These are phyloP conservation scores for Pluvianellus socialis DNA, from an alignment of 2,113 vertebrate species.

Conservation along the genomic window DNA sequence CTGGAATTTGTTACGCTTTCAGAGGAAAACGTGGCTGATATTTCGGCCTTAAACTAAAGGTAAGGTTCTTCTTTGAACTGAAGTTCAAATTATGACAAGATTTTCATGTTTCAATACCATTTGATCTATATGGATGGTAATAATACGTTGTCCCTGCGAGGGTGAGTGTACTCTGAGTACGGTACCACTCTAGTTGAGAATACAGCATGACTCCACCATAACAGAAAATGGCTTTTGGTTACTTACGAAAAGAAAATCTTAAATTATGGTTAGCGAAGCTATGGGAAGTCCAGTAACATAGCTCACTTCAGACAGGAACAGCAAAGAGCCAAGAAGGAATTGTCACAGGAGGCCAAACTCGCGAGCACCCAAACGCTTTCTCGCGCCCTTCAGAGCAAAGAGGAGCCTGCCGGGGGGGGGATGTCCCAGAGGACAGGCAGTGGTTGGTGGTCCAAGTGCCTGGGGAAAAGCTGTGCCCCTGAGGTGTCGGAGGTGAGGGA, in stretches of 20 bases:
- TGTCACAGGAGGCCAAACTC: neutral
- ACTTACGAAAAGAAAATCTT: neutral
- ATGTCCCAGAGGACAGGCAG: neutral
- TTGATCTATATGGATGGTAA: conserved; percentile 79
- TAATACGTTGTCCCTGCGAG: conserved; percentile 60
- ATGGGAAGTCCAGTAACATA: neutral
- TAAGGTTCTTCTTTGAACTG: conserved; percentile 55
- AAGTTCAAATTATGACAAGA: conserved; percentile 55
- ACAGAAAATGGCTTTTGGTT: neutral
- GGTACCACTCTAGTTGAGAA: neutral
- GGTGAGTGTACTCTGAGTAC: neutral
- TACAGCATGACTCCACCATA: neutral
- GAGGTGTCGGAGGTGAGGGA: neutral
- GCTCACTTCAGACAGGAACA: neutral
- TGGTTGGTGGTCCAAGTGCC: fast-evolving
- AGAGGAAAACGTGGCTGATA: neutral
- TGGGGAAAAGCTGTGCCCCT: neutral
- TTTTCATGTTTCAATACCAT: conserved; percentile 53
- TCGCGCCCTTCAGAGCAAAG: neutral
- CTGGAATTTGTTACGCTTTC: neutral
- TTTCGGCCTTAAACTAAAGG: conserved; percentile 28
- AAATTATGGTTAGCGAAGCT: neutral
- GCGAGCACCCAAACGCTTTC: neutral
- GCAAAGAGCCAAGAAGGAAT: neutral
- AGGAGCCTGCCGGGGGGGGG: neutral